Evolutionary conservation across 2,888 invertebrate species (phyloP).

Genomic region (Panopea generosa): DNA sequence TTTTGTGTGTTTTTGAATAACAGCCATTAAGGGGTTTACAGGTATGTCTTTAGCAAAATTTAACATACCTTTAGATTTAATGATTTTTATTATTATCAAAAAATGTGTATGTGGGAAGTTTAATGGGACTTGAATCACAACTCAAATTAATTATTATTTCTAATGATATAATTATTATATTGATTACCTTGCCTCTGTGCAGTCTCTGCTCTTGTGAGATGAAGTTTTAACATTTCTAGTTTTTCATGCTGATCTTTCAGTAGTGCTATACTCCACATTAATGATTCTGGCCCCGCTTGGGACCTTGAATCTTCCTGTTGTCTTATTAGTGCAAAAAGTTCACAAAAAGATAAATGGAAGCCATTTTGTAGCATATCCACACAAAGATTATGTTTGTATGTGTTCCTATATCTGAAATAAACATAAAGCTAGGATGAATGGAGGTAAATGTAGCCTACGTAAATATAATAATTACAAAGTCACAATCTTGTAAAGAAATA

Average conservation of each 20-base stretch:
- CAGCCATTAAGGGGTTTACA: no score
- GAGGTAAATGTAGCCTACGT: neutral
- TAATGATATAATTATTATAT: no score
- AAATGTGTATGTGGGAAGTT: no score
- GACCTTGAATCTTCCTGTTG: conserved; percentile 79
- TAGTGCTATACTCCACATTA: conserved; percentile 81
- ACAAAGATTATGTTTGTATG: conserved; percentile 84
- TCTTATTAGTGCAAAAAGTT: conserved; percentile 82
- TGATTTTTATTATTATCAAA: no score
- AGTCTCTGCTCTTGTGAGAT: conserved; percentile 81
- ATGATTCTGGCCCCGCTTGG: conserved; percentile 83
- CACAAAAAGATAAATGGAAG: conserved; percentile 83
- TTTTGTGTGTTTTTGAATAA: no score
- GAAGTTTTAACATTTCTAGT: conserved; percentile 79
- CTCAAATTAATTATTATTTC: no score
- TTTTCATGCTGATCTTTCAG: conserved; percentile 83
- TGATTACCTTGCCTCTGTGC: conserved; percentile 79
- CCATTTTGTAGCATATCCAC: conserved; percentile 84
- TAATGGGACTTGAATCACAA: no score
- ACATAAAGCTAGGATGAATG: conserved; percentile 5
- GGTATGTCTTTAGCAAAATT: no score
- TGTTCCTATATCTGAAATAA: conserved; percentile 79
- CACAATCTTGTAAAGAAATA: neutral
- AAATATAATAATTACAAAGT: no score
- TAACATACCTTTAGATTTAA: no score